Percentiles rank a stretch among this genome's conserved stretches.
These are phyloP conservation scores for Drosophila putrida DNA, from an alignment of 2,888 invertebrate genomes.

Conservation along the genomic window DNA sequence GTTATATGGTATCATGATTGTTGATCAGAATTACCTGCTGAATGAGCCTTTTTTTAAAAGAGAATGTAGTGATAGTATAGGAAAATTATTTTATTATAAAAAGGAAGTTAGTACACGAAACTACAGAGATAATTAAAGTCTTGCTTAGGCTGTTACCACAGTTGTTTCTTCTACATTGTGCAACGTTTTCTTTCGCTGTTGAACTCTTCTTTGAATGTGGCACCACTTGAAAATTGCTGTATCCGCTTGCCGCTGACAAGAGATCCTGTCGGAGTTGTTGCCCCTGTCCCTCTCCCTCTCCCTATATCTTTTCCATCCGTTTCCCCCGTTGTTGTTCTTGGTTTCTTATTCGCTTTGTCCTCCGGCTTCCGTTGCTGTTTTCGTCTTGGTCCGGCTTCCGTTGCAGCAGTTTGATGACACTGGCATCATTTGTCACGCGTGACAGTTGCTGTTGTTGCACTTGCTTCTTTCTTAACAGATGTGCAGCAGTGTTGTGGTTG, in stretches of 20 bases:
- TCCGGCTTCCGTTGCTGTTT: constrained; percentile 23
- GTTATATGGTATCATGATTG: too few relatives aligned
- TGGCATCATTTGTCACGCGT: constrained; percentile 77
- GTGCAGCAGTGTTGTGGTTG: constrained; percentile 8
- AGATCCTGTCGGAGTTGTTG: constrained; percentile 9
- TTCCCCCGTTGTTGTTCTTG: neutral
- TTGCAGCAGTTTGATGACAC: constrained; percentile 71
- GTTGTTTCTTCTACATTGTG: constrained; percentile 30
- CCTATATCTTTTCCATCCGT: neutral
- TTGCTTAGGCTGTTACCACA: constrained; percentile 31
- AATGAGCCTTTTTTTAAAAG: too few relatives aligned
- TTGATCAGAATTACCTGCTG: too few relatives aligned
- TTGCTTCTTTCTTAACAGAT: constrained; percentile 48
- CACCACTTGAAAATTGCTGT: constrained; percentile 72
- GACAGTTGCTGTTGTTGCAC: constrained; percentile 47
- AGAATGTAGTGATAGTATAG: too few relatives aligned
- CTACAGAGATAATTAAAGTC: neutral
- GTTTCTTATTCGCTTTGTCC: constrained; percentile 6
- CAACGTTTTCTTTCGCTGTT: constrained; percentile 27
- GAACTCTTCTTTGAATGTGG: constrained; percentile 27
- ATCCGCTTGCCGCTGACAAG: constrained; percentile 72
- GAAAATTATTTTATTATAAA: neutral
- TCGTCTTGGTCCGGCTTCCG: constrained; percentile 52
- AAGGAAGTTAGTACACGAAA: neutral
- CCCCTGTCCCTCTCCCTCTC: neutral